Percentiles rank a stretch among this genome's conserved stretches.
Conservation (phyloP, 1,140 invertebrate genomes). For the Bombus superbus region DNA sequence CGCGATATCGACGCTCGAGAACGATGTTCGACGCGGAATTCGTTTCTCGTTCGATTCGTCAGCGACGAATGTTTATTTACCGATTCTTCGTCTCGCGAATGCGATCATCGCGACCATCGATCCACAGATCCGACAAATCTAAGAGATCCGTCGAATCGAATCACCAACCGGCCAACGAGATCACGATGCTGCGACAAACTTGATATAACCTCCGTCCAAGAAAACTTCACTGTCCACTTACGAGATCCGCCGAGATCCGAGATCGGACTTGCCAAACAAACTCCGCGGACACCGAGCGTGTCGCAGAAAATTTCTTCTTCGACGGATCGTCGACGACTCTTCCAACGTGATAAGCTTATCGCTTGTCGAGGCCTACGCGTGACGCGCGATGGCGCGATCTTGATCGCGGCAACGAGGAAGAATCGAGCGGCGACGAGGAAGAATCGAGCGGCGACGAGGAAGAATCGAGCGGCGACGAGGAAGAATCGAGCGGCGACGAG, state of each 20-base stretch:
- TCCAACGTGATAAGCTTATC: slow-evolving; percentile 5
- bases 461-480: not conserved
- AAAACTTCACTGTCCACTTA: not conserved
- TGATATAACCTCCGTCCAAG: no score
- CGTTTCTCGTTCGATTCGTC: not conserved
- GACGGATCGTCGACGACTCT: not conserved
- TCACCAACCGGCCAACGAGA: not conserved
- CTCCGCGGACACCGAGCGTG: not conserved
- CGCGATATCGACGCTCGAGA: not conserved
- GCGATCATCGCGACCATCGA: no score
- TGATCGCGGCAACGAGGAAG: slow-evolving; percentile 20
- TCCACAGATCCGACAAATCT: not conserved
- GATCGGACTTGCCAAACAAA: not conserved
- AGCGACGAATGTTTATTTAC: no score
- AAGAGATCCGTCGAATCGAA: not conserved
- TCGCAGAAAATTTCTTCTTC: not conserved
- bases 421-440: not conserved
- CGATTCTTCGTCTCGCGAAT: not conserved
- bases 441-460: not conserved
- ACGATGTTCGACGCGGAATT: not conserved
- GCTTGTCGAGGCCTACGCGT: not conserved
- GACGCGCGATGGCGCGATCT: slow-evolving; percentile 37
- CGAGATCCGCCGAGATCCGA: not conserved
- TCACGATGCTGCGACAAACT: not conserved
- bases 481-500: not conserved